Conservation (phyloP, 2,888 invertebrate genomes). For the Sipunculus nudus region DNA sequence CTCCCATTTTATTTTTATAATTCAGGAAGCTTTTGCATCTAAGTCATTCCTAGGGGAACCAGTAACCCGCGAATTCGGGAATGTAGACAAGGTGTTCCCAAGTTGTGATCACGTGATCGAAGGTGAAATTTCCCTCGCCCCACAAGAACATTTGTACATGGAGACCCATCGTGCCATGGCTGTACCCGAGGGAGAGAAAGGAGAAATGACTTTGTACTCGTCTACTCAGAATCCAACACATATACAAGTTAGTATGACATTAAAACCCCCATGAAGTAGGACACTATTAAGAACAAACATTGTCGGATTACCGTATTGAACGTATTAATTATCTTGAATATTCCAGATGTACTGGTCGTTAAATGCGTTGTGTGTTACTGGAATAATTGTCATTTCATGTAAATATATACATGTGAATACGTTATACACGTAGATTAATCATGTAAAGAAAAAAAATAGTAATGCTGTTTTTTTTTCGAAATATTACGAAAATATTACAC, state of each 20-base stretch:
- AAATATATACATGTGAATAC: too few relatives aligned
- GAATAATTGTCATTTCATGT: too few relatives aligned
- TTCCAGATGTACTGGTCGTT: too few relatives aligned
- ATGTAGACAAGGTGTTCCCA: constrained; percentile 75
- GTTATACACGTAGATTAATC: too few relatives aligned
- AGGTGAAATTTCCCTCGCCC: constrained; percentile 83
- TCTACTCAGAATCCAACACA: constrained; percentile 75
- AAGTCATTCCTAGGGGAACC: constrained; percentile 6
- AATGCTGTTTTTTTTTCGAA: too few relatives aligned
- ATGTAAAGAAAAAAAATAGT: too few relatives aligned
- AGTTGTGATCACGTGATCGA: constrained; percentile 79
- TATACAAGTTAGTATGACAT: constrained; percentile 69
- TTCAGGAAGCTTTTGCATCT: constrained; percentile 16
- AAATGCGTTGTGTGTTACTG: too few relatives aligned
- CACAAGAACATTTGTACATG: constrained; percentile 96
- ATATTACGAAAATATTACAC: too few relatives aligned
- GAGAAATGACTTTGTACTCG: constrained; percentile 84
- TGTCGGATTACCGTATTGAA: too few relatives aligned
- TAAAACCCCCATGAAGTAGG: too few relatives aligned
- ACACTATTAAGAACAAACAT: too few relatives aligned
- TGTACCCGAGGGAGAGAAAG: constrained; percentile 74
- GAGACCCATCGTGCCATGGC: constrained; percentile 75
- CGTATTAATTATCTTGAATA: too few relatives aligned
- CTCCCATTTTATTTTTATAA: background rate
- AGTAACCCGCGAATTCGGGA: constrained; percentile 66